A percentile compares a stretch with the other conserved stretches of the same genome.
These are phyloP conservation scores for Toxonevra muliebris DNA, from an alignment of 2,888 invertebrate species.

Conservation along the genomic window DNA sequence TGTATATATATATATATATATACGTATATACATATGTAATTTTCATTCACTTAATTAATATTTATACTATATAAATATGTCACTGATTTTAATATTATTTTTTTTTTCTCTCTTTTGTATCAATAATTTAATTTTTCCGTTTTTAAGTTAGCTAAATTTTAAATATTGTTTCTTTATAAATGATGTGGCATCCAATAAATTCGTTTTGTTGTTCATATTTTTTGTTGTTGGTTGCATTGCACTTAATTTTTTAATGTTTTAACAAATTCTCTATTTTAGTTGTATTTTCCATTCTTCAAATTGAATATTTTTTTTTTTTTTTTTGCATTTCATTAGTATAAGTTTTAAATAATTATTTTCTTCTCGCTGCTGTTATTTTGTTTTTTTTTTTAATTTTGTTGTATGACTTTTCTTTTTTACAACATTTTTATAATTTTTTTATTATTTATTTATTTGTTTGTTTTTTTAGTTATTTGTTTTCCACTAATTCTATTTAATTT, in stretches of 20 bases:
- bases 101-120: conserved; percentile 45
- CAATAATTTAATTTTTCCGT: conserved; percentile 40
- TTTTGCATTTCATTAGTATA: conserved; percentile 13
- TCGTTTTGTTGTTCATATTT: conserved; percentile 61
- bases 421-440: too few relatives aligned
- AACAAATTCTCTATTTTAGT: conserved; percentile 21
- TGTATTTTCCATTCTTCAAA: conserved; percentile 13
- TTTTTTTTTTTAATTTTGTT: conserved; percentile 27
- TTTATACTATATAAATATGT: conserved; percentile 51
- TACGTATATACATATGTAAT: background rate
- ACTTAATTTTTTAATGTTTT: conserved; percentile 35
- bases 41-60: conserved; percentile 6
- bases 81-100: conserved; percentile 42
- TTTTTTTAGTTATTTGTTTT: conserved; percentile 37
- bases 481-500: conserved; percentile 64
- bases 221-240: conserved; percentile 36
- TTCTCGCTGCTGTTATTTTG: conserved; percentile 11
- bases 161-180: conserved; percentile 54
- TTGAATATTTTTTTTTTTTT: conserved; percentile 11
- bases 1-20: conserved; percentile 8
- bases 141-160: conserved; percentile 22
- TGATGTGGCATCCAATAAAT: conserved; percentile 66
- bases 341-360: background rate
- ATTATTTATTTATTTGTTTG: conserved; percentile 34
- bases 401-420: conserved; percentile 34